A percentile compares a stretch with the other conserved stretches of the same genome.
Evolutionary conservation across 2,888 invertebrate species (phyloP).

Genomic region (Ophion ventricosus): DNA sequence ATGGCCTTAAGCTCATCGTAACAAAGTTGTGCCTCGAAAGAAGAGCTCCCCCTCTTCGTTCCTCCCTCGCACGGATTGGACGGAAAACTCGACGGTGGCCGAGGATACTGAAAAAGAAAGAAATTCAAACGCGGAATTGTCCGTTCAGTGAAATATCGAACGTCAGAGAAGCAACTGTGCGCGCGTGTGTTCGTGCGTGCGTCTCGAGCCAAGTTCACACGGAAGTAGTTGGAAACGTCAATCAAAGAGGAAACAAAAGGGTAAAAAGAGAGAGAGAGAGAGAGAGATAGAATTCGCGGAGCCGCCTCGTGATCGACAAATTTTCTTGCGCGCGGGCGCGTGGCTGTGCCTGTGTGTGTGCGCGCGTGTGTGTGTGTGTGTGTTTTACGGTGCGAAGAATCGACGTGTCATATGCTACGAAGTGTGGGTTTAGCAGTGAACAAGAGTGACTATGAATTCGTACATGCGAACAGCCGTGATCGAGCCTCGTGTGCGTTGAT

Average conservation of each 20-base stretch:
- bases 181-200: conserved; percentile 29
- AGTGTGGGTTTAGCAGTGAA: background rate
- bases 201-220: conserved; percentile 8
- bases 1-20: background rate
- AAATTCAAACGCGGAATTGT: conserved; percentile 11
- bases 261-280: background rate
- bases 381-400: background rate
- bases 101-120: conserved; percentile 5
- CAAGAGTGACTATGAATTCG: conserved; percentile 29
- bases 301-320: conserved; percentile 6
- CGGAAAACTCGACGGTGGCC: conserved; percentile 25
- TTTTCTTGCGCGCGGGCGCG: background rate
- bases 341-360: background rate
- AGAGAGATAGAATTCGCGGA: background rate
- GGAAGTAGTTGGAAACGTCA: conserved; percentile 33
- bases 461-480: conserved; percentile 41
- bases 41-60: background rate
- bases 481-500: conserved; percentile 45
- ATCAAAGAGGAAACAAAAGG: conserved; percentile 34
- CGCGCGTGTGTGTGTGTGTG: background rate
- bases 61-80: background rate
- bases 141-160: conserved; percentile 20
- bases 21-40: background rate
- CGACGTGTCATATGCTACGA: background rate
- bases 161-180: background rate